Evolutionary conservation across 2,888 invertebrate species (phyloP).

Genomic region (Sinelater perroti): DNA sequence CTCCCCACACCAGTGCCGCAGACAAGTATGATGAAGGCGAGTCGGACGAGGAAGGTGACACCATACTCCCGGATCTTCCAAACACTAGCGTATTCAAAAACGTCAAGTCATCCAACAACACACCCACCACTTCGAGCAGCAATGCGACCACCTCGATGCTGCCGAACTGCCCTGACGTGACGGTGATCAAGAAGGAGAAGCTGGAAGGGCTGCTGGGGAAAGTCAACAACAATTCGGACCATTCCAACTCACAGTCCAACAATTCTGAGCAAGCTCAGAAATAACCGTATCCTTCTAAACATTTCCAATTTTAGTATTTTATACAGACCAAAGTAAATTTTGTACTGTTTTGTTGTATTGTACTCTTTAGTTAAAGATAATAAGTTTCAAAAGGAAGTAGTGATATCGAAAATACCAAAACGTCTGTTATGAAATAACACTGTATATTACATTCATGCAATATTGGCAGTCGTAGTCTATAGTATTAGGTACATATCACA

Average conservation of each 20-base stretch:
- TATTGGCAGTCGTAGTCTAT: constrained; percentile 51
- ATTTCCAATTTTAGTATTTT: constrained; percentile 61
- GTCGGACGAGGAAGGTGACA: constrained; percentile 61
- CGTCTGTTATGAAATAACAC: constrained; percentile 47
- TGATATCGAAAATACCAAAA: constrained; percentile 54
- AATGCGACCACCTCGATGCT: constrained; percentile 54
- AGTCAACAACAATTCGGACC: constrained; percentile 61
- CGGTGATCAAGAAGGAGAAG: constrained; percentile 68
- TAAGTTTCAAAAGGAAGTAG: constrained; percentile 40
- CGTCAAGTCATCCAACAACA: constrained; percentile 40
- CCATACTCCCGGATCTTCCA: constrained; percentile 57
- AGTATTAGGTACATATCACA: constrained; percentile 58
- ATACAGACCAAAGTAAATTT: constrained; percentile 62
- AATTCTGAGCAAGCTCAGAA: constrained; percentile 53
- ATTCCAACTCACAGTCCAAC: constrained; percentile 55
- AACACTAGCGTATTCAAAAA: constrained; percentile 46
- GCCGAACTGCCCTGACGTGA: constrained; percentile 68
- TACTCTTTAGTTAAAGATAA: constrained; percentile 42
- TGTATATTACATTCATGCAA: constrained; percentile 40
- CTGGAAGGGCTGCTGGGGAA: constrained; percentile 59
- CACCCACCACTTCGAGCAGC: constrained; percentile 45
- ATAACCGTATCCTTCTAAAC: constrained; percentile 46
- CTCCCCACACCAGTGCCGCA: constrained; percentile 59
- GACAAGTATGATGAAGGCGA: constrained; percentile 60
- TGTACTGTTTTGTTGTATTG: constrained; percentile 53